Evolutionary conservation across 2,113 vertebrate genomes (phyloP).

Genomic region (Thunnus maccoyii): DNA sequence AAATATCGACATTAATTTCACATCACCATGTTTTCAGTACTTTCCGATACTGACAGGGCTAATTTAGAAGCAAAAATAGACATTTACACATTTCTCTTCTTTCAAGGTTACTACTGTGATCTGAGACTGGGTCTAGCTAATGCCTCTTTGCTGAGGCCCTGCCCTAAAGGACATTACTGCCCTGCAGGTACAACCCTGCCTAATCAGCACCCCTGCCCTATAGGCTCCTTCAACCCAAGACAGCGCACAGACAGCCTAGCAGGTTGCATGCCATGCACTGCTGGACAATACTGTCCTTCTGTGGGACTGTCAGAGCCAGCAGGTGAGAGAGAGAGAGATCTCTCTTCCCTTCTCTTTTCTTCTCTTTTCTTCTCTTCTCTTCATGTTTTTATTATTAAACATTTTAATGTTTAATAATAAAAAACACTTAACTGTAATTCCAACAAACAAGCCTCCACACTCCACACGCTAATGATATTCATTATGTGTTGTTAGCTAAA

Average conservation of each 20-base stretch:
- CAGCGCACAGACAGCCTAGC: conserved; percentile 66
- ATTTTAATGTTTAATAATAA: too few species aligned
- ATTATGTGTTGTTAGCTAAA: background rate
- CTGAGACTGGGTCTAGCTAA: conserved; percentile 75
- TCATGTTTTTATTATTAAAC: background rate
- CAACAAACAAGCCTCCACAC: background rate
- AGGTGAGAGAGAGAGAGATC: conserved; percentile 79
- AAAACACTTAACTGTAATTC: background rate
- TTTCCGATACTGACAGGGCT: background rate
- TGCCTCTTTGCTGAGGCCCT: conserved; percentile 84
- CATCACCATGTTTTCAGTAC: background rate
- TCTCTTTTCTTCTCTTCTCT: conserved; percentile 1
- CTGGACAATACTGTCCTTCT: conserved; percentile 89
- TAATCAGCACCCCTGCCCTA: conserved; percentile 88
- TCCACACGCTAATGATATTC: background rate
- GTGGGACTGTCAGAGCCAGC: conserved; percentile 87
- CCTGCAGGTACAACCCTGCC: conserved; percentile 86
- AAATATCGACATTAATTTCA: background rate
- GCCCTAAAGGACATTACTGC: conserved; percentile 91
- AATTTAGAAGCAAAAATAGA: background rate
- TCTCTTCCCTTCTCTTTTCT: too few species aligned
- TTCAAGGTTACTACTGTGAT: conserved; percentile 91
- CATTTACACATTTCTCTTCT: conserved; percentile 19
- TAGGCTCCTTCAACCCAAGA: conserved; percentile 87
- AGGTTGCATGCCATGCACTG: conserved; percentile 86